phyloP scores from a whole-genome alignment of 2,888 invertebrate genomes.

The Pegoplata infirma region DNA sequence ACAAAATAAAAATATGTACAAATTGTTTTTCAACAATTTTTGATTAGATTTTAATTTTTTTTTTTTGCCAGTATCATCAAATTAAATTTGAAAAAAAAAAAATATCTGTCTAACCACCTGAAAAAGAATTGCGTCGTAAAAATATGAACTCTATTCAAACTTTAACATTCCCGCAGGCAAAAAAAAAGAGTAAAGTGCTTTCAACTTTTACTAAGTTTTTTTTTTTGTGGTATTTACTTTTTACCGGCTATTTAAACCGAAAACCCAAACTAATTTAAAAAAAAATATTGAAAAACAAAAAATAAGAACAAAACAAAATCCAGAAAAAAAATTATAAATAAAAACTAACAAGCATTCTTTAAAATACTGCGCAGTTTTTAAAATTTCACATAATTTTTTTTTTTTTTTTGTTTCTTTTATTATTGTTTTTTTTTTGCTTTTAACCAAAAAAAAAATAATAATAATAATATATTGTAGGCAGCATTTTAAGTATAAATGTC shows the following conservation, averaged over 20 bases:
- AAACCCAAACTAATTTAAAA: neutral
- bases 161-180: too few species aligned
- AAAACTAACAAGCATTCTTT: neutral
- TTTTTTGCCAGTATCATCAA: neutral
- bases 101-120: too few species aligned
- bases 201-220: too few species aligned
- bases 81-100: neutral
- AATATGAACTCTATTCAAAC: too few species aligned
- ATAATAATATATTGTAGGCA: too few species aligned
- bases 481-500: neutral
- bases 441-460: neutral
- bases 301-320: neutral
- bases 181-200: too few species aligned
- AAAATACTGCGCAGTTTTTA: neutral
- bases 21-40: too few species aligned
- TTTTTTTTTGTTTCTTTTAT: neutral
- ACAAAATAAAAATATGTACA: too few species aligned
- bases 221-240: too few species aligned
- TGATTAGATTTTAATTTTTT: neutral
- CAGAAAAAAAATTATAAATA: neutral
- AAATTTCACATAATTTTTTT: neutral
- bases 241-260: neutral
- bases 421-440: neutral
- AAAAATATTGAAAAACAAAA: neutral
- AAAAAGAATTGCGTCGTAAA: too few species aligned